Percentiles rank a stretch among this genome's conserved stretches.
Conservation (phyloP, 2,113 vertebrate species). For the Nycticryphes semicollaris region DNA sequence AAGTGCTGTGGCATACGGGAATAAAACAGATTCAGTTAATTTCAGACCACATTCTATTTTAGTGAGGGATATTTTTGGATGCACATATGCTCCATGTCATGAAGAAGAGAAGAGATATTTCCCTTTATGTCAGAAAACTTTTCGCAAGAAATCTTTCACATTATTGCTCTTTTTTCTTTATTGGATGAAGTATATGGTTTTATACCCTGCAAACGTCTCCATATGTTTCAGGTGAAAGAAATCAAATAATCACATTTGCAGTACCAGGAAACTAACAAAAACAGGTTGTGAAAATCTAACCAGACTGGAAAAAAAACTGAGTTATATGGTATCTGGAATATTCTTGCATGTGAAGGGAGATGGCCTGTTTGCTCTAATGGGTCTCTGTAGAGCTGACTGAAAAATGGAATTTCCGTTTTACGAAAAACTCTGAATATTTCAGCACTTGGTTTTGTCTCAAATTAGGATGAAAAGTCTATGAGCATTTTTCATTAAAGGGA, state of each 20-base stretch:
- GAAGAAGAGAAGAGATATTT: not conserved
- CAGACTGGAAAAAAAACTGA: not conserved
- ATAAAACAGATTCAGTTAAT: not conserved
- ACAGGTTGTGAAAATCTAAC: not conserved
- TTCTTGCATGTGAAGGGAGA: not conserved
- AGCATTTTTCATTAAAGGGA: not conserved
- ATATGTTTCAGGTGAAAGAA: not conserved
- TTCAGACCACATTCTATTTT: not conserved
- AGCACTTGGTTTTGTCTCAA: not conserved
- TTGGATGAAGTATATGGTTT: not conserved
- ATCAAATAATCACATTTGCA: slow-evolving; percentile 1
- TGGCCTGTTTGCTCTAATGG: not conserved
- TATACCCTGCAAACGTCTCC: not conserved
- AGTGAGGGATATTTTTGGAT: not conserved
- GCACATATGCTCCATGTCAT: not conserved
- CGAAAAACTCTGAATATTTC: not conserved
- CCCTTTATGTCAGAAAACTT: not conserved
- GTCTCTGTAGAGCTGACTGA: not conserved
- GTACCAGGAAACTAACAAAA: not conserved
- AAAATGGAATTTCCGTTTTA: not conserved
- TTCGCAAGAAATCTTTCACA: not conserved
- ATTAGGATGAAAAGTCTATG: not conserved
- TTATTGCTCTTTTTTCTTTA: not conserved
- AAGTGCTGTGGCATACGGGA: not conserved
- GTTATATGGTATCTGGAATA: not conserved